phyloP scores from a whole-genome alignment of 1,140 invertebrate species.

The Meloidogyne chitwoodi region DNA sequence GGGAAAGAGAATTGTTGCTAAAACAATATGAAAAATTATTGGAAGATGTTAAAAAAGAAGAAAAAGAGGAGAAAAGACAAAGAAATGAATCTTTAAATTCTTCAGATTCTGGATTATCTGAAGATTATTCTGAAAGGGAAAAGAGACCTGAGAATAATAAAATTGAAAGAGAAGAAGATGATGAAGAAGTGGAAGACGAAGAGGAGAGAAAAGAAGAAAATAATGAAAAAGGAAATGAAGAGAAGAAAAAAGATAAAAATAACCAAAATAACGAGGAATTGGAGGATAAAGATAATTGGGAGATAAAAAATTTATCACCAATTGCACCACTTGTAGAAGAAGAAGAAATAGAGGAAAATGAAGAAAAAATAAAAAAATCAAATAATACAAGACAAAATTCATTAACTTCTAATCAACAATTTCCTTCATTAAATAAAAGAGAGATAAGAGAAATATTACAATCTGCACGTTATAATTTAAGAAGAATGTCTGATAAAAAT shows the following conservation, averaged over 20 bases:
- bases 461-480: constrained; percentile 23
- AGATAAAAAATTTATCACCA: neutral
- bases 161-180: neutral
- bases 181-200: neutral
- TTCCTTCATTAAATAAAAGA: neutral
- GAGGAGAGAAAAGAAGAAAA: neutral
- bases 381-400: neutral
- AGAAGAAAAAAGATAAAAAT: neutral
- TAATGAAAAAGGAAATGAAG: neutral
- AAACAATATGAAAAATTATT: constrained; percentile 31
- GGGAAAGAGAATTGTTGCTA: constrained; percentile 29
- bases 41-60: neutral
- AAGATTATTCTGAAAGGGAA: constrained; percentile 22
- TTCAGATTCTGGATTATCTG: constrained; percentile 33
- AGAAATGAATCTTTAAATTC: constrained; percentile 8
- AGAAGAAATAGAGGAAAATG: neutral
- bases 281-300: neutral
- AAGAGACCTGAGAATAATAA: neutral
- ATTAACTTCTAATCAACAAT: neutral
- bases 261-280: neutral
- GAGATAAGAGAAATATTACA: constrained; percentile 15
- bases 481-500: constrained; percentile 11
- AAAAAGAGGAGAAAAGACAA: neutral
- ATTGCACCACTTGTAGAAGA: neutral
- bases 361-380: neutral